Conservation (phyloP, 2,113 vertebrate genomes). For the Eptatretus burgeri region DNA sequence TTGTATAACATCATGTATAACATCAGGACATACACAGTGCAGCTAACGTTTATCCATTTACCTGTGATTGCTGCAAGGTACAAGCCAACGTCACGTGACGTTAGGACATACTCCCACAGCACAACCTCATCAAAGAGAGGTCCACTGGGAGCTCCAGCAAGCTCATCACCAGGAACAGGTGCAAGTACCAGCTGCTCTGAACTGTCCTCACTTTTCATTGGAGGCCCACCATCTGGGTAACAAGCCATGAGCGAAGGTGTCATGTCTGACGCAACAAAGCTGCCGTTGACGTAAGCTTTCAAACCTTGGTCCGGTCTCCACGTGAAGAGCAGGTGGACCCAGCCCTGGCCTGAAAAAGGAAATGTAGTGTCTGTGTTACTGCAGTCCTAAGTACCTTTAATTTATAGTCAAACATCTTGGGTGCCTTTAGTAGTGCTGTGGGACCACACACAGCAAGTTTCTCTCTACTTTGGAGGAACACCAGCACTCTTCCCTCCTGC, state of each 20-base stretch:
- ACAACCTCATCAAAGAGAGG: slow-evolving; percentile 6
- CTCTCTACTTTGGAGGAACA: too few species aligned
- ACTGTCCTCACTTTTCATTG: neutral
- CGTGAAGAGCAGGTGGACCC: slow-evolving; percentile 5
- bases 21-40: too few species aligned
- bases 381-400: too few species aligned
- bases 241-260: neutral
- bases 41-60: neutral
- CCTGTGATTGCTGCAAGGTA: neutral
- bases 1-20: too few species aligned
- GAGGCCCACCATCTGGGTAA: neutral
- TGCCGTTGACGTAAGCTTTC: neutral
- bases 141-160: neutral
- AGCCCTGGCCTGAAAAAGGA: neutral
- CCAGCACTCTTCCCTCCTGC: too few species aligned
- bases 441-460: too few species aligned
- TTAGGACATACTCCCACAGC: neutral
- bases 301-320: neutral
- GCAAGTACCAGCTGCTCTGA: neutral
- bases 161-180: too few species aligned
- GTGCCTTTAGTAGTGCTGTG: too few species aligned
- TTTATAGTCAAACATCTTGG: too few species aligned
- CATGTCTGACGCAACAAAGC: too few species aligned
- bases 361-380: too few species aligned
- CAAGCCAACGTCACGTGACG: neutral